Base-by-base conservation (phyloP, 2,888 invertebrate species). In the Masnerella sp. region DNA sequence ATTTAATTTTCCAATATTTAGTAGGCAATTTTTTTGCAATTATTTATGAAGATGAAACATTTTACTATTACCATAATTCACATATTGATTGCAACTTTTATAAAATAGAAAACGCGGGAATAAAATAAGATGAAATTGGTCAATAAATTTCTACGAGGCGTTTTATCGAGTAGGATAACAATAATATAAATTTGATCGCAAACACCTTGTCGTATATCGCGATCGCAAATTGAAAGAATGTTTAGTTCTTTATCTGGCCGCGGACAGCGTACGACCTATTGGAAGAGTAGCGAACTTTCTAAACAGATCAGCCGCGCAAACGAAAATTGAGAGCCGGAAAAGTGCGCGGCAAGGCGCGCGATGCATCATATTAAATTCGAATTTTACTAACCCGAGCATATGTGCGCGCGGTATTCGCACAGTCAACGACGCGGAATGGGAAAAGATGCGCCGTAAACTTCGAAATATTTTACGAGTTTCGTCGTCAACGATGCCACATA, bases 391-490 rank as follows among this genome's bases (percentile, higher is more conserved):
- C 65, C 65, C 36, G 40, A 65, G 30, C 62, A 49, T 52, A 25
- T 12, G 40, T 14, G 42, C 12, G 40, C 14, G 20, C 28, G 17
- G 11, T 22, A 32, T 30, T 32, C 34, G 15, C 18, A n/a, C n/a
- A n/a, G n/a, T n/a, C n/a, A 15, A 9, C 15, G 25, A 28, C n/a
- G n/a, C 9, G 14, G 25, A 5, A 12, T 40, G 54, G 25, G 51
- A 54, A 54, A 67, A 69, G 42, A 70, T 45, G 64, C 28, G 49
- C 71, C 62, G 67, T 79, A 79, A 80, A 80, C 64, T 72, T 70
- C 56, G 65, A 75, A 65, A 72, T 72, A 72, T 72, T 72, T 65
- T 61, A 72, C 45, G 54, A 61, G 45, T 58, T 34, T 40, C 42
- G 42, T 59, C 71, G 38, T 71, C 34, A 34, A 42, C 49, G 25